These are phyloP conservation scores for Anomalospiza imberbis DNA, from an alignment of 2,797 vertebrate species.

Conservation along the genomic window DNA sequence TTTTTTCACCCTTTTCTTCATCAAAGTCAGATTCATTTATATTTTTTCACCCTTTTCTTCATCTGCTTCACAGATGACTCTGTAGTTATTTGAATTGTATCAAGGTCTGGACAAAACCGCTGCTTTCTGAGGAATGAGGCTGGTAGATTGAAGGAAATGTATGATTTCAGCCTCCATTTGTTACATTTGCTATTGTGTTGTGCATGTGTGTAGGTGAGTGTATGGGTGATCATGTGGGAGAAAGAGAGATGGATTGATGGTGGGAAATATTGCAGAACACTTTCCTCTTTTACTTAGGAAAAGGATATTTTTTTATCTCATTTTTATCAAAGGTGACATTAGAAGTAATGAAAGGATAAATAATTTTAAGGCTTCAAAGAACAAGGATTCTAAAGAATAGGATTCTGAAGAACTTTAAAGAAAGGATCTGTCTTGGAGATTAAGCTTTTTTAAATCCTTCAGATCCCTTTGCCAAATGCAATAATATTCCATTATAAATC, in stretches of 20 bases:
- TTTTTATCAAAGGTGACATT: constrained; percentile 25
- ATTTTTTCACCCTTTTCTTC: neutral
- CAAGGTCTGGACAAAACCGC: neutral
- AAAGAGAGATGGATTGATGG: neutral
- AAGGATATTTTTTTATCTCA: neutral
- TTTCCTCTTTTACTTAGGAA: neutral
- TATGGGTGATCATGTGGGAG: neutral
- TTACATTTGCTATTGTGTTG: neutral
- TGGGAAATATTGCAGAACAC: neutral
- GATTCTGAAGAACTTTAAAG: neutral
- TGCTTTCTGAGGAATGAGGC: neutral
- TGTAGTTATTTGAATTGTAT: neutral
- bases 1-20: neutral
- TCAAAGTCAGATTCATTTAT: neutral
- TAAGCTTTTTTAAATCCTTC: constrained; percentile 20
- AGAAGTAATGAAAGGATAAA: constrained; percentile 25
- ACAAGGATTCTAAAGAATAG: neutral
- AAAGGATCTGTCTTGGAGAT: constrained; percentile 22
- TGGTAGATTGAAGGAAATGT: neutral
- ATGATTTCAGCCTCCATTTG: neutral
- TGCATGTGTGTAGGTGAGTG: neutral
- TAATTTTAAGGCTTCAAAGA: constrained; percentile 11
- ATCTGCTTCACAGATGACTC: neutral
- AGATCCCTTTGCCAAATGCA: constrained; percentile 2
- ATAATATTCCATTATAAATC: neutral